These are phyloP conservation scores for Centropus unirufus DNA, from an alignment of 2,113 vertebrate genomes.

Conservation along the genomic window DNA sequence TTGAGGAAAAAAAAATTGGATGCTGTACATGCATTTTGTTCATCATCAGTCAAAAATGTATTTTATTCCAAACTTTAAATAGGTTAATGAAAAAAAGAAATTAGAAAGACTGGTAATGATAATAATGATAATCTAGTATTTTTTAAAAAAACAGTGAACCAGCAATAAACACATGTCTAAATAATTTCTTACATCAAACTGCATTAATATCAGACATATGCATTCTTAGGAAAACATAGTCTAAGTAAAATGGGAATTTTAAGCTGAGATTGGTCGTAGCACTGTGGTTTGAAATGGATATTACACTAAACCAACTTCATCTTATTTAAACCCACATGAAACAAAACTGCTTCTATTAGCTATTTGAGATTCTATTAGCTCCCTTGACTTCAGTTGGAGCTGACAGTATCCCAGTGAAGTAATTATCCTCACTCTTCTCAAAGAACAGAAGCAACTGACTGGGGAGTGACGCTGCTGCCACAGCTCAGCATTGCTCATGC, in stretches of 20 bases:
- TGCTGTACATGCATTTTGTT: not conserved
- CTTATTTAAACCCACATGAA: constrained; percentile 27
- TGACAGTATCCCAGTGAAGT: constrained; percentile 51
- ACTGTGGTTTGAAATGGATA: not conserved
- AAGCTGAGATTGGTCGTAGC: not conserved
- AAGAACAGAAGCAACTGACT: constrained; percentile 45
- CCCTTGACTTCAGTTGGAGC: constrained; percentile 33
- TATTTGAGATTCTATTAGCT: constrained; percentile 43
- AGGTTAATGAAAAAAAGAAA: not conserved
- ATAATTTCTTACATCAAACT: not conserved
- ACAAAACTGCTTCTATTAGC: constrained; percentile 23
- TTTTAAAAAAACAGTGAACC: not conserved
- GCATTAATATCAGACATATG: not conserved
- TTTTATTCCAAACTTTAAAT: not conserved
- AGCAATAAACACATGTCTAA: not conserved
- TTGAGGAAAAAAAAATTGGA: not conserved
- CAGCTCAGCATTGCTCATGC: not conserved
- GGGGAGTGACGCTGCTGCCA: not conserved
- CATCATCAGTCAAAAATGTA: not conserved
- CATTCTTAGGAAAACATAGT: fast-evolving
- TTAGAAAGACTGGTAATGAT: too few relatives aligned
- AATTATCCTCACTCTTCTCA: constrained; percentile 56
- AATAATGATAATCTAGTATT: not conserved
- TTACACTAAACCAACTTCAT: not conserved
- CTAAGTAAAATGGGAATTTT: not conserved